phyloP scores from a whole-genome alignment of 2,113 vertebrate species.

The Oncorhynchus tshawytscha region DNA sequence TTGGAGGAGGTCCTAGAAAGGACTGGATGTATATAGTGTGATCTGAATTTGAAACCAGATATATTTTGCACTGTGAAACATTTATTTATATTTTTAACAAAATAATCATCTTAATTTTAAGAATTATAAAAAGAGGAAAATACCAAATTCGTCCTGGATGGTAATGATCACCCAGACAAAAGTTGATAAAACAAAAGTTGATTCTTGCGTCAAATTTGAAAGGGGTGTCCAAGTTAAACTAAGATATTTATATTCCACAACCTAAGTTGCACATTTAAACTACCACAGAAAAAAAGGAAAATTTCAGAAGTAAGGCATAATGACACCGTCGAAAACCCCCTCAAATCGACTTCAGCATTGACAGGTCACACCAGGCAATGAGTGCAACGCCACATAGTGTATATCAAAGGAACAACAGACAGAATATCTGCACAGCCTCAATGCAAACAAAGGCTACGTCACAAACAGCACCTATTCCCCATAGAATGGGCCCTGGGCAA shows the following conservation, averaged over 20 bases:
- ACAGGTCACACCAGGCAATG: constrained; percentile 42
- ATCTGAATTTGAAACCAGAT: neutral
- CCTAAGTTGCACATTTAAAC: constrained; percentile 47
- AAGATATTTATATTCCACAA: constrained; percentile 23
- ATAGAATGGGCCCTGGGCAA: too few species aligned
- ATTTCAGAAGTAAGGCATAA: constrained; percentile 63
- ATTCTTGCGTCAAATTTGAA: neutral
- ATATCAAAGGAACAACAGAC: constrained; percentile 57
- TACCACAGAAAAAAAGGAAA: constrained; percentile 39
- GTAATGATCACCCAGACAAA: neutral
- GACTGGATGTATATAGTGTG: neutral
- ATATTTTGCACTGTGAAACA: neutral
- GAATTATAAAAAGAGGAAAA: neutral
- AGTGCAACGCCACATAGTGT: constrained; percentile 60
- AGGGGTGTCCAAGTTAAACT: neutral
- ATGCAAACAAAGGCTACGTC: constrained; percentile 44
- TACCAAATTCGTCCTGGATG: neutral
- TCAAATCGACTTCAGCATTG: constrained; percentile 54
- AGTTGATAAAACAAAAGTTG: neutral
- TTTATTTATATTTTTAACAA: neutral
- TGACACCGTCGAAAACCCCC: constrained; percentile 57
- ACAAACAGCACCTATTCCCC: too few species aligned
- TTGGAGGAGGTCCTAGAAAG: neutral
- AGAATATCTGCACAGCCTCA: constrained; percentile 62
- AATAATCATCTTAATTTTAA: neutral